phyloP scores from a whole-genome alignment of 2,797 vertebrate species.

The Accipiter badius region DNA sequence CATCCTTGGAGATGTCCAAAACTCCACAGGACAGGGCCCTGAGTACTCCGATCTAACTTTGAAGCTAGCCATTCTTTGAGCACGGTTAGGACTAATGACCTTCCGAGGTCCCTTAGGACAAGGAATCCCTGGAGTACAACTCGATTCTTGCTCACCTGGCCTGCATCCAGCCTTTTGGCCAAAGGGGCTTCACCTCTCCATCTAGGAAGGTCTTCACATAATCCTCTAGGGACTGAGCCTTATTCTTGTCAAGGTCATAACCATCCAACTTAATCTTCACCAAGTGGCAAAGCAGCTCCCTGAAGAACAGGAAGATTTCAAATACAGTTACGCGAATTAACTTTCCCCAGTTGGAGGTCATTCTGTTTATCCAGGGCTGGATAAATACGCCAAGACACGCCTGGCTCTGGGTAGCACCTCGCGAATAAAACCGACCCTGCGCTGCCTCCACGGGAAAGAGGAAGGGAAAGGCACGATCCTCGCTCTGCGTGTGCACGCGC shows the following conservation, averaged over 20 bases:
- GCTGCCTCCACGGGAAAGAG: not conserved
- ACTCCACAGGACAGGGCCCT: not conserved
- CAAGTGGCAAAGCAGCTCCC: constrained; percentile 84
- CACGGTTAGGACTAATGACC: not conserved
- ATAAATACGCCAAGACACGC: not conserved
- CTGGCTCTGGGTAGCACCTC: not conserved
- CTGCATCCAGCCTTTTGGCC: constrained; percentile 99
- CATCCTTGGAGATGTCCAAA: not conserved
- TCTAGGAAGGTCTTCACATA: constrained; percentile 95
- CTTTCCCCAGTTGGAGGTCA: not conserved
- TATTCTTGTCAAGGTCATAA: constrained; percentile 77
- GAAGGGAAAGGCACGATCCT: not conserved
- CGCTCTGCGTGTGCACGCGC: not conserved
- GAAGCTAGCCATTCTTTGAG: not conserved
- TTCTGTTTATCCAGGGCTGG: not conserved
- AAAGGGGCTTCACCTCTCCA: constrained; percentile 92
- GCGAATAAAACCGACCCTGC: not conserved
- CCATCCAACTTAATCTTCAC: constrained; percentile 83
- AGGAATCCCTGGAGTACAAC: not conserved
- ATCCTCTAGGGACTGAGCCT: constrained; percentile 87
- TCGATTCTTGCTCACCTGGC: constrained; percentile 82
- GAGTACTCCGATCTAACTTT: not conserved
- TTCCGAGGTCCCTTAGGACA: not conserved
- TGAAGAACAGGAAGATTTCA: constrained; percentile 70
- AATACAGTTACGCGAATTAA: not conserved